Evolutionary conservation across 2,113 vertebrate genomes (phyloP), one percentile per base, ranked within the genome.

Genomic region (Thymallus thymallus): DNA sequence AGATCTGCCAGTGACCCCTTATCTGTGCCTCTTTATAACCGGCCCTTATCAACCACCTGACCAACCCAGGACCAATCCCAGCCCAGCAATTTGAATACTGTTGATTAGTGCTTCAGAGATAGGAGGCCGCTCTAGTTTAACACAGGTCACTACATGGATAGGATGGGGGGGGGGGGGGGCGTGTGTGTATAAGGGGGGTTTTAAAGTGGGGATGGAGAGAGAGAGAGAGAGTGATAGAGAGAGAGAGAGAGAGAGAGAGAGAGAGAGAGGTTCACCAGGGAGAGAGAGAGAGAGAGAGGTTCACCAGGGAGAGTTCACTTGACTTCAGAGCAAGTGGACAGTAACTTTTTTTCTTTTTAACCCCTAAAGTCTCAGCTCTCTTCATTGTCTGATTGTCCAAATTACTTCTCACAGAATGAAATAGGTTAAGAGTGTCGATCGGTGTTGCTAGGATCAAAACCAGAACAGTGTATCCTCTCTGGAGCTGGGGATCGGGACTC

Each of bases 11-110:
- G 9, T 41, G 35, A 89, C 91, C 86, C 91, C 95, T 98, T 98
- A 98, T 98, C 96, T 95, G 94, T 96, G 95, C 95, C 95, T 95
- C 93, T 98, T 96, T 98, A 97, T 96, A 96, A 96, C 96, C 92
- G 90, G 93, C 85, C 90, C 90, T 95, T 94, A 95, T 94, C 93
- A 92, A 84, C 87, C 88, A 78, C 75, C 83, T 94, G 94, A 90
- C 30, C 0, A 13, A 6, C 13, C 62, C 74, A 81, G 85, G 88
- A 92, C 95, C 95, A 96, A 88, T 86, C 73, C 93, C 85, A 74
- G n/a, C 72, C 66, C 82, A 85, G 85, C 46, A 68, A 67, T 82
- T 69, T 88, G 79, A 84, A 84, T 88, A 91, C 85, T 85, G 91
- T 91, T 92, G 91, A 94, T 94, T 92, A 92, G 91, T 88, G 81